A percentile compares a stretch with the other conserved stretches of the same genome.
phyloP scores from a whole-genome alignment of 2,797 vertebrate species.

The Betta splendens region DNA sequence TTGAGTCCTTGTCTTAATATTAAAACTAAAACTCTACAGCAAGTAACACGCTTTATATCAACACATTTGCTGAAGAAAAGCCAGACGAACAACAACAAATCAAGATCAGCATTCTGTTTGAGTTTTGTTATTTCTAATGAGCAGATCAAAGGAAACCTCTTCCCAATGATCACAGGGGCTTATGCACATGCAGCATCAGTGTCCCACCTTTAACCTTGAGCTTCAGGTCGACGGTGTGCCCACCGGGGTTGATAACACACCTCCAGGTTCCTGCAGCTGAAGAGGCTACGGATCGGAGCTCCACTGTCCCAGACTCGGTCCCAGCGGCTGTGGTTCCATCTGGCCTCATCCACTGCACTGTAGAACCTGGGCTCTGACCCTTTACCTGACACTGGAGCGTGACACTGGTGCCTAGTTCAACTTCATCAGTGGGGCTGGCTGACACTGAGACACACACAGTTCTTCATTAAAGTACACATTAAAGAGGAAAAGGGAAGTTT shows the following conservation, averaged over 20 bases:
- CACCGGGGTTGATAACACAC: neutral
- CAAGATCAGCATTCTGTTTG: constrained; percentile 23
- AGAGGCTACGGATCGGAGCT: accelerated
- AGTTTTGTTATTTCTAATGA: constrained; percentile 20
- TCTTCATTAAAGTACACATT: too few relatives aligned
- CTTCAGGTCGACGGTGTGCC: accelerated
- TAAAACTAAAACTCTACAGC: constrained; percentile 53
- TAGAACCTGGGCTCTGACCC: accelerated
- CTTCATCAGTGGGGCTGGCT: accelerated
- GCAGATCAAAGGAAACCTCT: constrained; percentile 19
- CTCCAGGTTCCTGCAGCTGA: constrained; percentile 50
- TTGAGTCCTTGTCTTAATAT: too few relatives aligned
- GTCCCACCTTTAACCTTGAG: constrained; percentile 47
- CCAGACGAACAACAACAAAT: constrained; percentile 37
- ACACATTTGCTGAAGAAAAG: constrained; percentile 4
- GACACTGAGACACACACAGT: too few relatives aligned
- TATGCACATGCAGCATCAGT: too few relatives aligned
- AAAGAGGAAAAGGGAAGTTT: too few relatives aligned
- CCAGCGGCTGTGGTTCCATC: accelerated
- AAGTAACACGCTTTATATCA: constrained; percentile 6
- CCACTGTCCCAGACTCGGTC: accelerated
- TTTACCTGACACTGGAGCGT: constrained; percentile 31
- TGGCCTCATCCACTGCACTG: constrained; percentile 33
- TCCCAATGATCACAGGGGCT: neutral
- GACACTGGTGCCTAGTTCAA: neutral